Base-by-base conservation (phyloP, 2,888 invertebrate genomes). In the Luffia ferchaultella region DNA sequence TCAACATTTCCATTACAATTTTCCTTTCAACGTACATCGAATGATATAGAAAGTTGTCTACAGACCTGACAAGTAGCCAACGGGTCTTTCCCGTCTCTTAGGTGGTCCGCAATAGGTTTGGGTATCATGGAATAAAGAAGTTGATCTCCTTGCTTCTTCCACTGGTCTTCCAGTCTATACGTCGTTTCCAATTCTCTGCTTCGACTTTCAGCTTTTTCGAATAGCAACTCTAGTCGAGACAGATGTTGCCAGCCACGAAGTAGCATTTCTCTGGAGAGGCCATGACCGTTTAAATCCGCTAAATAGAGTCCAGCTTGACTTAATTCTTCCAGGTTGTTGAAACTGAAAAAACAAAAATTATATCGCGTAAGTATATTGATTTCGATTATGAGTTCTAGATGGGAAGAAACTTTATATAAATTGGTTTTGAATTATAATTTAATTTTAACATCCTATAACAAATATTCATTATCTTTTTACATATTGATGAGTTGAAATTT, bases 41-140 rank as follows among this genome's bases (percentile, higher is more conserved):
- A n/a, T n/a, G n/a, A n/a, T n/a, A n/a, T n/a, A n/a, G n/a, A n/a
- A n/a, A n/a, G n/a, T n/a, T n/a, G n/a, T n/a, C n/a, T n/a, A n/a
- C n/a, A n/a, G n/a, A 76, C 94, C 86, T 94, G 90, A 68, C 95
- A 96, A 15, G 95, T 94, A 46, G 87, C 89, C 62, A 93, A 80
- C 1, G 93, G 88, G 62, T 91, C 90, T 53, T 89, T 88, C 0
- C 95, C 95, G 17, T 88, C 80, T 52, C 93, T 85, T 60, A 96
- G 84, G 55, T 92, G 87, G 63, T 94, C 92, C 0, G 95, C 96
- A 16, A 96, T 91, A 1, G 90, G 89, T 62, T 90, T 89, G 0
- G 96, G 96, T 63, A 96, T 94, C 96, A 96, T 96, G 1, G 96
- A 95, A 65, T 96, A 96, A 0, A 96, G 78, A 2, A 96, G 80